Conservation (phyloP, 1,140 invertebrate species). For the Spodoptera litura region DNA sequence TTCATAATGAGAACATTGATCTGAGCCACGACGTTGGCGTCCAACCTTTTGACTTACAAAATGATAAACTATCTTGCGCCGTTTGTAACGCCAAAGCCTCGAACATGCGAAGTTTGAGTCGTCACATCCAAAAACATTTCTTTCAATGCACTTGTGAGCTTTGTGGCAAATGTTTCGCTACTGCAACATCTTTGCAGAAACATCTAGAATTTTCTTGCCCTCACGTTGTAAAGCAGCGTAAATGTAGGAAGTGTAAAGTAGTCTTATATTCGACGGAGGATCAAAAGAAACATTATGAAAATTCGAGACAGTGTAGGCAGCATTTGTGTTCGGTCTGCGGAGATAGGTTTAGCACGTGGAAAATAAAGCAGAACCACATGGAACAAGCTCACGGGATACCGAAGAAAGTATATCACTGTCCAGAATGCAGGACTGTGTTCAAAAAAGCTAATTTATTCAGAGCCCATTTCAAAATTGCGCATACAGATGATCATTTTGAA, state of each 20-base stretch:
- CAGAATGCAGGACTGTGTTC: slow-evolving; percentile 49
- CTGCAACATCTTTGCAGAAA: slow-evolving; percentile 57
- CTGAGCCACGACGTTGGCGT: slow-evolving; percentile 63
- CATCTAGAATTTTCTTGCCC: slow-evolving; percentile 48
- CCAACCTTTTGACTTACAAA: slow-evolving; percentile 68
- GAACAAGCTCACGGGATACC: slow-evolving; percentile 46
- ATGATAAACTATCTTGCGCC: slow-evolving; percentile 67
- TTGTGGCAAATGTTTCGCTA: slow-evolving; percentile 84
- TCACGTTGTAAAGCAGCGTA: slow-evolving; percentile 13
- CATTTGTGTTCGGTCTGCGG: slow-evolving; percentile 56
- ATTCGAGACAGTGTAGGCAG: slow-evolving; percentile 45
- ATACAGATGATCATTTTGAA: slow-evolving; percentile 48
- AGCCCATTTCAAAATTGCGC: slow-evolving; percentile 52
- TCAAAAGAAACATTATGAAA: slow-evolving; percentile 44
- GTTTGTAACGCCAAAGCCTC: slow-evolving; percentile 66
- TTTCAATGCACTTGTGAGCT: slow-evolving; percentile 82
- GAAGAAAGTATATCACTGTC: slow-evolving; percentile 50
- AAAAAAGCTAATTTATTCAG: slow-evolving; percentile 39
- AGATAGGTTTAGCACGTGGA: slow-evolving; percentile 52
- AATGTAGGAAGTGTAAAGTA: slow-evolving; percentile 49
- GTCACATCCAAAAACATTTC: slow-evolving; percentile 77
- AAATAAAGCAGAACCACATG: slow-evolving; percentile 52
- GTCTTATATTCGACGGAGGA: slow-evolving; percentile 42
- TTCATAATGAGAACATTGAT: slow-evolving; percentile 61
- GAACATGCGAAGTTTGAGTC: slow-evolving; percentile 65